phyloP scores from a whole-genome alignment of 2,113 vertebrate genomes.

The Electrona antarctica region DNA sequence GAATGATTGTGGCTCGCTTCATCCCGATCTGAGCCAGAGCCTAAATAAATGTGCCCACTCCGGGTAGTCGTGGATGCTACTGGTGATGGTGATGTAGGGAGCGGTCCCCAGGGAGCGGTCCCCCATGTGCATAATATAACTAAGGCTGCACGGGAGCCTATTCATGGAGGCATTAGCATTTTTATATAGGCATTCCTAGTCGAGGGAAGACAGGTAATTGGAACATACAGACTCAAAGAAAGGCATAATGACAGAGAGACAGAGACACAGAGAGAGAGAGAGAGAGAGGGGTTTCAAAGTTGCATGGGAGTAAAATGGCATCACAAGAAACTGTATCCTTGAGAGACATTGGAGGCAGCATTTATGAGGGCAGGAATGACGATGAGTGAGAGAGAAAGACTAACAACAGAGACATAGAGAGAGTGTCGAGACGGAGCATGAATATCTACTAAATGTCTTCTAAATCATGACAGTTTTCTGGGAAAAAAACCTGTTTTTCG shows the following conservation, averaged over 20 bases:
- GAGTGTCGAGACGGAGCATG: background rate
- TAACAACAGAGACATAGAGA: too few relatives aligned
- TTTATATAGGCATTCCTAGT: conserved; percentile 42
- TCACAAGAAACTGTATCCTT: too few relatives aligned
- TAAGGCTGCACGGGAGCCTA: conserved; percentile 10
- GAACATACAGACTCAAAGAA: conserved; percentile 38
- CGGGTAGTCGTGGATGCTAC: conserved; percentile 13
- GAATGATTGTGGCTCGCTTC: conserved; percentile 43
- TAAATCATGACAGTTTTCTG: too few relatives aligned
- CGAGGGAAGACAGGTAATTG: conserved; percentile 47
- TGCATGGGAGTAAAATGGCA: background rate
- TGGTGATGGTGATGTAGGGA: conserved; percentile 43
- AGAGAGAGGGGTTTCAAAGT: conserved; percentile 21
- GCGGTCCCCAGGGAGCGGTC: conserved; percentile 51
- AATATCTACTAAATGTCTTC: background rate
- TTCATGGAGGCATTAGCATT: conserved; percentile 71
- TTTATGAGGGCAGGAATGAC: background rate
- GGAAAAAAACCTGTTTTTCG: too few relatives aligned
- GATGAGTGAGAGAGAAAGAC: background rate
- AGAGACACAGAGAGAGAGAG: background rate
- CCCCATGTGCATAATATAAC: conserved; percentile 45
- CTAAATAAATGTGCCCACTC: conserved; percentile 34
- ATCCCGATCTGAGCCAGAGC: conserved; percentile 48
- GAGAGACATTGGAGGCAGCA: background rate
- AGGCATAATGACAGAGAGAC: conserved; percentile 43